Conservation (phyloP, 2,888 invertebrate genomes). For the Theristus sp. region DNA sequence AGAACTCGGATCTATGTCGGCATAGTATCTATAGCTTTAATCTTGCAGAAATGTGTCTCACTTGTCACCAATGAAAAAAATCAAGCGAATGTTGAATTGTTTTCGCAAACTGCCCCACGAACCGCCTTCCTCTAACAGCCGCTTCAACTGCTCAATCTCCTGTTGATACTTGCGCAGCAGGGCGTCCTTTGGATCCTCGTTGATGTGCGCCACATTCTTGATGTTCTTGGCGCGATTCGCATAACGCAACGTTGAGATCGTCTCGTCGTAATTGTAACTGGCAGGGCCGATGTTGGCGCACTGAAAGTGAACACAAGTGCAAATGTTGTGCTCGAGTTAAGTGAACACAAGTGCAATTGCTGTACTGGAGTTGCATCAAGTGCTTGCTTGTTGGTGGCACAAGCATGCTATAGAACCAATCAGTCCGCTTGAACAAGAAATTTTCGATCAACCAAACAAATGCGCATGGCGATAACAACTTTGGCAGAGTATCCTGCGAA, state of each 20-base stretch:
- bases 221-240: slow-evolving; percentile 95
- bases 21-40: no score
- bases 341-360: neutral
- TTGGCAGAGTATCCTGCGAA: no score
- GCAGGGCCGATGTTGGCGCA: slow-evolving; percentile 94
- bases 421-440: no score
- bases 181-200: slow-evolving; percentile 93
- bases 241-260: slow-evolving; percentile 66
- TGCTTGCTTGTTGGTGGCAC: no score
- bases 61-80: no score
- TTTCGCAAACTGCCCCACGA: no score
- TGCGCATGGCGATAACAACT: no score
- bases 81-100: no score
- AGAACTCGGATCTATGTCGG: no score
- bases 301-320: slow-evolving; percentile 41
- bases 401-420: no score
- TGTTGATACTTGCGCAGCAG: slow-evolving; percentile 81
- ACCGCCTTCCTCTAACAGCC: slow-evolving; percentile 54
- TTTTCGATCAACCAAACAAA: no score
- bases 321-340: neutral
- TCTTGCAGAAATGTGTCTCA: no score
- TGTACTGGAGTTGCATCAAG: neutral
- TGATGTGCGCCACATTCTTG: slow-evolving; percentile 79
- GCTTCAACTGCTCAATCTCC: slow-evolving; percentile 76
- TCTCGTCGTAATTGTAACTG: slow-evolving; percentile 85